Evolutionary conservation across 2,797 vertebrate genomes (phyloP).

Genomic region (Otolemur crassicaudatus): DNA sequence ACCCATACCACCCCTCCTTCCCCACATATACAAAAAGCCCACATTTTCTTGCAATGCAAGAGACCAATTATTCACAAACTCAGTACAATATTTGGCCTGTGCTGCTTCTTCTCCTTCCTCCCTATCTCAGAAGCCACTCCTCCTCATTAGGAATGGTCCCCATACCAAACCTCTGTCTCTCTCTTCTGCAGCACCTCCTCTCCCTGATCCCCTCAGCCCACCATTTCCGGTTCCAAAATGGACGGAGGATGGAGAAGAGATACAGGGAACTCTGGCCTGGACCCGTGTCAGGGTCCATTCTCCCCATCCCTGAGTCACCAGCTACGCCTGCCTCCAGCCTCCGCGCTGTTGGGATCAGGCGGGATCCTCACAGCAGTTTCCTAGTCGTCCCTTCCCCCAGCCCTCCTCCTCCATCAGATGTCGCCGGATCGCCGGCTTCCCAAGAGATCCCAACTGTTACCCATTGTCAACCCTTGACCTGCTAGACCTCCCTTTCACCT

Average conservation of each 20-base stretch:
- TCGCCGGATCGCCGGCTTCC: not conserved
- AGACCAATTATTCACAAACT: constrained; percentile 44
- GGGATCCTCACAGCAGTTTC: not conserved
- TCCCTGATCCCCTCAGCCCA: not conserved
- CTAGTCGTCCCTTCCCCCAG: not conserved
- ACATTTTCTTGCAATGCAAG: constrained; percentile 24
- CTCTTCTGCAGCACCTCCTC: not conserved
- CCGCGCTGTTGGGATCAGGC: not conserved
- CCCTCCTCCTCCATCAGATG: not conserved
- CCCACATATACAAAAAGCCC: not conserved
- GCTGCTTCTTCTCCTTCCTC: not conserved
- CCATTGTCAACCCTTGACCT: not conserved
- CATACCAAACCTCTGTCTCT: not conserved
- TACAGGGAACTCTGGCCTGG: not conserved
- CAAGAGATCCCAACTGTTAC: not conserved
- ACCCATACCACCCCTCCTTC: not conserved
- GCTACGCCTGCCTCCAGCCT: not conserved
- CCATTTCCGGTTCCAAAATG: constrained; percentile 68
- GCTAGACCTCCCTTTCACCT: not conserved
- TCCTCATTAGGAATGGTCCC: not conserved
- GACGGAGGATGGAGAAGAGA: constrained; percentile 36
- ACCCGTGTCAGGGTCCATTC: not conserved
- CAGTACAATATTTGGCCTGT: not conserved
- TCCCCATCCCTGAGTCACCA: not conserved
- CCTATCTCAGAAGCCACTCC: constrained; percentile 9